phyloP scores from a whole-genome alignment of 2,797 vertebrate species.

The Enteromius anoplus region DNA sequence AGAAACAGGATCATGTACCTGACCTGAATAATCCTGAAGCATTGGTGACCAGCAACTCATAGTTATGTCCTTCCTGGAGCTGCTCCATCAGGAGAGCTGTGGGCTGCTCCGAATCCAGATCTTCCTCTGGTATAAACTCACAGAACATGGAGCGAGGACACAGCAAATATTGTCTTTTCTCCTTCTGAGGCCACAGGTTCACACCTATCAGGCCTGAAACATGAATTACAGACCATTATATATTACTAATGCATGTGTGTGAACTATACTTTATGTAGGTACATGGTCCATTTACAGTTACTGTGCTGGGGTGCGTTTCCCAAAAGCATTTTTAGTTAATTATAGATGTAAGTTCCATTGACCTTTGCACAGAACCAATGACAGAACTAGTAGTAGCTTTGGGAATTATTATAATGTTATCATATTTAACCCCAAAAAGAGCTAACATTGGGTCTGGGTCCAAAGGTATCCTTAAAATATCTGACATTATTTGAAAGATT shows the following conservation, averaged over 20 bases:
- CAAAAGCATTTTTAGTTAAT: not conserved
- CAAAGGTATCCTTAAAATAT: too few relatives aligned
- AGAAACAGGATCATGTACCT: not conserved
- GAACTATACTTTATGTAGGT: not conserved
- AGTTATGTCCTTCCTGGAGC: constrained; percentile 79
- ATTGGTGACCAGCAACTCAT: constrained; percentile 86
- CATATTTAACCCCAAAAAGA: too few relatives aligned
- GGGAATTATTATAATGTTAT: not conserved
- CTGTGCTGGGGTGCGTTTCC: not conserved
- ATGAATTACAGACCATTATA: constrained; percentile 17
- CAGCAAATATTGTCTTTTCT: constrained; percentile 80
- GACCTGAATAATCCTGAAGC: constrained; percentile 82
- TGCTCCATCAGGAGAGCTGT: constrained; percentile 82
- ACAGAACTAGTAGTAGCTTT: not conserved
- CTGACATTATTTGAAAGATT: too few relatives aligned
- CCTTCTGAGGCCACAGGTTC: constrained; percentile 84
- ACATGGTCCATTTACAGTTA: not conserved
- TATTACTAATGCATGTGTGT: constrained; percentile 18
- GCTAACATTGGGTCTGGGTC: too few relatives aligned
- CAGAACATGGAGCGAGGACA: constrained; percentile 86
- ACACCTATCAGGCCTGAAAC: constrained; percentile 84
- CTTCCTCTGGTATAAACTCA: constrained; percentile 84
- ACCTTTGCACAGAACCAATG: not conserved
- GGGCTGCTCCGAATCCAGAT: constrained; percentile 68
- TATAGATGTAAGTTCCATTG: not conserved